Evolutionary conservation across 2,888 invertebrate species (phyloP).

Genomic region (Dicranocentrus wangi): DNA sequence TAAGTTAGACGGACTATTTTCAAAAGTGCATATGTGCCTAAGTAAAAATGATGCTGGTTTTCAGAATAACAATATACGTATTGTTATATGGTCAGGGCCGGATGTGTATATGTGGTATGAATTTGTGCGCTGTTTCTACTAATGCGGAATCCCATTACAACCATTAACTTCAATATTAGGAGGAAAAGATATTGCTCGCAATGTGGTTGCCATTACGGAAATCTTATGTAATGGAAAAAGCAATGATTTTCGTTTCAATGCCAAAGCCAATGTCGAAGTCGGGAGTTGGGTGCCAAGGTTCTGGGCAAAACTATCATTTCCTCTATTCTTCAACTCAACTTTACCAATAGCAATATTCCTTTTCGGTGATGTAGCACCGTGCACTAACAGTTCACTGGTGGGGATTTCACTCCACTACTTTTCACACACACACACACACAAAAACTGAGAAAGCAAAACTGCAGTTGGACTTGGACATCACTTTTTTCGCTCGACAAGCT

Average conservation of each 20-base stretch:
- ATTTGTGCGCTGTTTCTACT: conserved; percentile 8
- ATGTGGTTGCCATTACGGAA: conserved; percentile 28
- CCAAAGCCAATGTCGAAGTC: conserved; percentile 46
- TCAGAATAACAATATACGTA: too few relatives aligned
- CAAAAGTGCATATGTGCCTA: conserved; percentile 1
- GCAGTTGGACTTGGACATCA: conserved; percentile 13
- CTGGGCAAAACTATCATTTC: conserved; percentile 28
- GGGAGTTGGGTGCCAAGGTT: conserved; percentile 38
- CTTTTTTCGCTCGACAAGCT: too few relatives aligned
- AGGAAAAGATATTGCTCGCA: conserved; percentile 22
- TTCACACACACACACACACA: too few relatives aligned
- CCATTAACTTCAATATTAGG: conserved; percentile 3
- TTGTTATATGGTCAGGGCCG: too few relatives aligned
- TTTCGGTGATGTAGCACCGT: too few relatives aligned
- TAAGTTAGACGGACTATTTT: conserved; percentile 9
- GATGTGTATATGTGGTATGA: too few relatives aligned
- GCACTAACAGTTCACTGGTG: too few relatives aligned
- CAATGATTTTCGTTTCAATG: conserved; percentile 57
- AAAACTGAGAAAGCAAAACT: not conserved
- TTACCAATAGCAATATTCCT: too few relatives aligned
- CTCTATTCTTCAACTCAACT: not conserved
- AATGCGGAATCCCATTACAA: not conserved
- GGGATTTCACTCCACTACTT: too few relatives aligned
- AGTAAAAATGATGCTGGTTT: too few relatives aligned
- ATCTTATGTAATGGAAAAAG: conserved; percentile 47